These are phyloP conservation scores for Haliaeetus leucogaster DNA, from an alignment of 2,113 vertebrate species.

Conservation along the genomic window DNA sequence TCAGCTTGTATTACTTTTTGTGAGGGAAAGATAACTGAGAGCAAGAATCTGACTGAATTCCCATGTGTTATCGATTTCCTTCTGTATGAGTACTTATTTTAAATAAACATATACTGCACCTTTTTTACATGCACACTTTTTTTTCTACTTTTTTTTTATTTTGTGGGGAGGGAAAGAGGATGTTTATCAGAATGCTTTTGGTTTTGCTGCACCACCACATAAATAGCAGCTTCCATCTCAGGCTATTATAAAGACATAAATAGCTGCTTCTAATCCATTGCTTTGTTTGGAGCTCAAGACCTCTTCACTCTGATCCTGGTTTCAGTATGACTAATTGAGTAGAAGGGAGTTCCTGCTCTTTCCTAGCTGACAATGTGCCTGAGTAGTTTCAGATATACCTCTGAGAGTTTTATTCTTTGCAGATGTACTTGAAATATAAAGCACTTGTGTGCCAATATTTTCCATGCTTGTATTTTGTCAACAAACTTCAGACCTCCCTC, in stretches of 20 bases:
- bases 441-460: neutral
- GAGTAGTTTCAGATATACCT: neutral
- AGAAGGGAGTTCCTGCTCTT: neutral
- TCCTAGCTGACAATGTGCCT: neutral
- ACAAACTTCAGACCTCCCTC: neutral
- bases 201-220: neutral
- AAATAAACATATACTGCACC: conserved; percentile 33
- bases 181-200: neutral
- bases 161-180: neutral
- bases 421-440: neutral
- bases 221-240: neutral
- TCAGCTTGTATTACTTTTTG: neutral
- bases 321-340: neutral
- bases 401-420: neutral
- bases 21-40: neutral
- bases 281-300: neutral
- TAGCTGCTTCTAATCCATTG: neutral
- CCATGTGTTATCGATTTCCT: neutral
- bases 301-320: neutral
- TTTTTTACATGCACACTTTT: neutral
- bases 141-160: neutral
- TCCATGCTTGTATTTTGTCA: neutral
- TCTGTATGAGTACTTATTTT: conserved; percentile 23
- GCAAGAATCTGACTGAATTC: neutral
- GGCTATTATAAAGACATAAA: neutral